A percentile compares a stretch with the other conserved stretches of the same genome.
These are phyloP conservation scores for Sabellastarte sp. DNA, from an alignment of 2,888 invertebrate species.

Conservation along the genomic window DNA sequence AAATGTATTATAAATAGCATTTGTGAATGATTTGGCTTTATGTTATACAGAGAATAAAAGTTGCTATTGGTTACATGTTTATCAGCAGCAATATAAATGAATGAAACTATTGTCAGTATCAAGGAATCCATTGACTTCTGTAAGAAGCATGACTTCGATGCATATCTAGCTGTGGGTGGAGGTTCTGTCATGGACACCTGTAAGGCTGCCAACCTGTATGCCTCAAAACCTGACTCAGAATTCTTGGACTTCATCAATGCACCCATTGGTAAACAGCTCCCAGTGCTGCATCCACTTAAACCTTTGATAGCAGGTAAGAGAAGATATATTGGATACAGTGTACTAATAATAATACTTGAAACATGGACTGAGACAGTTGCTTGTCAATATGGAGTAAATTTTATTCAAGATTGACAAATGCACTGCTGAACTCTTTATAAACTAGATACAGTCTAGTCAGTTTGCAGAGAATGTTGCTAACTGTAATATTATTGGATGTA, in stretches of 20 bases:
- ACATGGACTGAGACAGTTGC: too few relatives aligned
- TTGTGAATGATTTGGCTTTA: background rate
- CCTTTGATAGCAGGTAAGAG: conserved; percentile 76
- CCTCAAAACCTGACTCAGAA: conserved; percentile 76
- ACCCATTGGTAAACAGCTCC: conserved; percentile 80
- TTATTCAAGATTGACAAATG: too few relatives aligned
- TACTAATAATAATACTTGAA: too few relatives aligned
- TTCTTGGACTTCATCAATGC: conserved; percentile 85
- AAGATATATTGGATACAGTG: background rate
- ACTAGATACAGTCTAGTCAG: too few relatives aligned
- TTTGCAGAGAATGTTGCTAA: too few relatives aligned
- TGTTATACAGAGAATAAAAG: background rate
- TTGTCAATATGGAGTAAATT: too few relatives aligned
- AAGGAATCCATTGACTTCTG: conserved; percentile 76
- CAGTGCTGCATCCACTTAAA: conserved; percentile 71
- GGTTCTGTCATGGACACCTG: conserved; percentile 91
- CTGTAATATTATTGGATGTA: too few relatives aligned
- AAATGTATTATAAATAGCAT: background rate
- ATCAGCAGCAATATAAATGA: background rate
- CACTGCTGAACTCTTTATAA: too few relatives aligned
- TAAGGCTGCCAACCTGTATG: conserved; percentile 86
- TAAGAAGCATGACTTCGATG: conserved; percentile 73
- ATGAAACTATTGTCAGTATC: too few relatives aligned
- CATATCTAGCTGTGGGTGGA: conserved; percentile 83
- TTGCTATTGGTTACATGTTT: too few relatives aligned